Evolutionary conservation across 2,797 vertebrate genomes (phyloP), one percentile per base, ranked within the genome.

Genomic region (Oreortyx pictus): DNA sequence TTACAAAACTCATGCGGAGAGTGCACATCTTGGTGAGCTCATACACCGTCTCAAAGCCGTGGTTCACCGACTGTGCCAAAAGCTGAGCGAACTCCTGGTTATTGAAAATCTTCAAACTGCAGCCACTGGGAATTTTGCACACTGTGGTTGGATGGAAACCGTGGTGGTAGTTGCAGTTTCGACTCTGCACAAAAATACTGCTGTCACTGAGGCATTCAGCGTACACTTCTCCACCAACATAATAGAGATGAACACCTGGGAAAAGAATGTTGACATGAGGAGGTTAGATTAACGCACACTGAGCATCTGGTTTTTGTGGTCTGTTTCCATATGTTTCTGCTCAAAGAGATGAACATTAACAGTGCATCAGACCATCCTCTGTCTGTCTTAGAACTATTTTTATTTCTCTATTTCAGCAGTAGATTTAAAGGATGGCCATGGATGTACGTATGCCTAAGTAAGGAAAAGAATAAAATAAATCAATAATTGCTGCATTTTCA

Each of bases 11-110:
- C 99, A 99, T 99, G 81, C 99, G 98, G 44, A 99, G 99, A 83
- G 99, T 99, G 70, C 99, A 99, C 99, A 99, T 99, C 97, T 99
- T 99, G 14, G 99, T 99, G 93, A 99, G 99, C 97, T 99, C 99
- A 16, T 99, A 99, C 62, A 99, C 99, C 0, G 99, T 99, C 97
- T 99, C 99, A 33, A 99, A 99, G 90, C 99, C 99, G 0, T 99
- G 99, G 97, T 99, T 99, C 96, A 99, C 99, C 0, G 99, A 99
- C 95, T 99, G 99, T 54, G 99, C 99, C 96, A 99, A 94, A 59
- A 99, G 97, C 95, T 99, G 98, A 9, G 99, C 99, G 82, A 99
- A 99, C 97, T 99, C 99, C 96, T 99, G 99, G 92, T 99, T 99
- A 95, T 99, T 99, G 96, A 99, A 99, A 90, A 99, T 99, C 97